These are phyloP conservation scores for Pithecia hirsuta DNA, from an alignment of 2,797 vertebrate species.

Conservation along the genomic window DNA sequence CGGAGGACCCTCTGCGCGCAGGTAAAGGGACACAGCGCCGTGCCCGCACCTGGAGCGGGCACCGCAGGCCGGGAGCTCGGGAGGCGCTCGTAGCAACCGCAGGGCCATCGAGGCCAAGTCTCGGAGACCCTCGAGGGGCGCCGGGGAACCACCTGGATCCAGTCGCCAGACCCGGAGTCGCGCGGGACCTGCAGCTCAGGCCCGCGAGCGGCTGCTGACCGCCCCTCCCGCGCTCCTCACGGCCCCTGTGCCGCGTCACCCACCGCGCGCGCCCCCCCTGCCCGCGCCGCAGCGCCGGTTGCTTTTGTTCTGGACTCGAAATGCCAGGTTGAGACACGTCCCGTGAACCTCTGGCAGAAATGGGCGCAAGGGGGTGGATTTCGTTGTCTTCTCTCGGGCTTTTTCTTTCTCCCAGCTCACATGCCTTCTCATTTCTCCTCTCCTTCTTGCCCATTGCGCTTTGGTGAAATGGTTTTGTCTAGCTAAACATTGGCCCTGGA, in stretches of 20 bases:
- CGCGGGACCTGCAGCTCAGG: not conserved
- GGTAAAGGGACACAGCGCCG: constrained; percentile 67
- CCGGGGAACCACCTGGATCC: not conserved
- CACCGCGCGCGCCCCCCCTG: not conserved
- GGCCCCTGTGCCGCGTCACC: not conserved
- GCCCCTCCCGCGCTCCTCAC: not conserved
- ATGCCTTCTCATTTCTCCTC: not conserved
- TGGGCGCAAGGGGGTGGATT: not conserved
- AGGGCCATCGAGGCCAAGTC: not conserved
- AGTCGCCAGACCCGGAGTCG: not conserved
- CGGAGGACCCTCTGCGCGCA: constrained; percentile 73
- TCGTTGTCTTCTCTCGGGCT: not conserved
- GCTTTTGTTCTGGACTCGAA: constrained; percentile 60
- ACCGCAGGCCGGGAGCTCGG: not conserved
- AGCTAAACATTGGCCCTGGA: not conserved
- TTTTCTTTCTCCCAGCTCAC: not conserved
- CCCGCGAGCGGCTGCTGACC: fast-evolving
- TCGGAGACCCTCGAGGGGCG: not conserved
- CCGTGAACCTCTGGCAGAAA: not conserved
- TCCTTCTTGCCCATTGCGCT: not conserved
- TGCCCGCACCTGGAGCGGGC: not conserved
- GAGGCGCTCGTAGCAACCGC: not conserved
- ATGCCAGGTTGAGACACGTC: constrained; percentile 57
- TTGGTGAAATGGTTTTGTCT: not conserved
- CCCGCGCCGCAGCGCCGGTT: not conserved